phyloP scores from a whole-genome alignment of 2,888 invertebrate genomes.

The Melipona beecheii region DNA sequence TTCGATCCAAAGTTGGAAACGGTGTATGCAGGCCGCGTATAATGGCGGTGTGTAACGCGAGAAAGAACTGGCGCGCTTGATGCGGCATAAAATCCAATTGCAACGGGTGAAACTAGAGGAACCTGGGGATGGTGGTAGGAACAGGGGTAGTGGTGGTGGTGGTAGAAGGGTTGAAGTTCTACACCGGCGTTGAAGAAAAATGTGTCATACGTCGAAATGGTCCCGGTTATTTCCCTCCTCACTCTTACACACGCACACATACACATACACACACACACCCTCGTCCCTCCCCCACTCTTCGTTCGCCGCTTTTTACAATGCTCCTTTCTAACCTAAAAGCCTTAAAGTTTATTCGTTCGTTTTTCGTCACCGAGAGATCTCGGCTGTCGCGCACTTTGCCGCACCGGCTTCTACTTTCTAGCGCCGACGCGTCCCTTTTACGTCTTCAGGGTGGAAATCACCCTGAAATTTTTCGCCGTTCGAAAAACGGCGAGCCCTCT shows the following conservation, averaged over 20 bases:
- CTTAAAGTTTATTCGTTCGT: slow-evolving; percentile 15
- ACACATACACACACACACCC: no score
- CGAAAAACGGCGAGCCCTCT: slow-evolving; percentile 9
- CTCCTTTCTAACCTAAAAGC: background rate
- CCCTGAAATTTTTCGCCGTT: slow-evolving; percentile 31
- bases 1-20: slow-evolving; percentile 42
- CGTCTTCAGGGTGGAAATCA: slow-evolving; percentile 8
- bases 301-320: slow-evolving; percentile 1
- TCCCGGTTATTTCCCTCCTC: background rate
- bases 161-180: background rate
- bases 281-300: background rate
- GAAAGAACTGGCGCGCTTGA: slow-evolving; percentile 53
- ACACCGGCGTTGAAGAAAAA: slow-evolving; percentile 20
- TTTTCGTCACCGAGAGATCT: slow-evolving; percentile 16
- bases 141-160: no score
- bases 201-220: slow-evolving; percentile 35
- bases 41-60: slow-evolving; percentile 36
- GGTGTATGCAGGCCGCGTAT: slow-evolving; percentile 24
- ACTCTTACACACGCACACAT: no score
- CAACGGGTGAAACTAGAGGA: slow-evolving; percentile 36
- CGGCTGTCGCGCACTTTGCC: background rate
- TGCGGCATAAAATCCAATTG: slow-evolving; percentile 64
- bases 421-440: slow-evolving; percentile 27
- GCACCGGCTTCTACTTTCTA: background rate
- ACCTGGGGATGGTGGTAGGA: slow-evolving; percentile 2